Evolutionary conservation across 1,140 invertebrate species (phyloP), one percentile per base, ranked within the genome.

Genomic region (Cotesia glomerata): DNA sequence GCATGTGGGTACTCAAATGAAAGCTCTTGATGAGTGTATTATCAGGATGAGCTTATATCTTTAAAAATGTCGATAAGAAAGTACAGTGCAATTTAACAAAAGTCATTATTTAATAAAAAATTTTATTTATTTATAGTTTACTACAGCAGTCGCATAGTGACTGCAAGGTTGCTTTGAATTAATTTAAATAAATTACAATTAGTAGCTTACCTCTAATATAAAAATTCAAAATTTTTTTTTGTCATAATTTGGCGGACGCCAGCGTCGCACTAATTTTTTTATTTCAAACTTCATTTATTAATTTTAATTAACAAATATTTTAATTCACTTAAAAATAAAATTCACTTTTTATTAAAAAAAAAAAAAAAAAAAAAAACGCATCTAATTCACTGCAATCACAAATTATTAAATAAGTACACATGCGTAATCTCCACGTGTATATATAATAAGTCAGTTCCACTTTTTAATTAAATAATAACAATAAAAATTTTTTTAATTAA

Each of bases 261-360:
- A 72, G 75, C 72, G 72, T 67, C 72, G 72, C 69, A 62, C 73
- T 71, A 61, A 63, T 45, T 18, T 73, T 65, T 72, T 63, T 61
- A 63, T 58, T 58, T 59, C 68, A 73, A 70, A 51, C 75, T 70
- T 74, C 75, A 76, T 76, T 52, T 70, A 76, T 74, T 59, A 52
- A 45, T 63, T 59, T 54, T 65, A 11, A 16, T 18, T 45, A 2
- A 56, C n/a, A 52, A 52, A 52, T n/a, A n/a, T 49, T 49, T 49
- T 49, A 49, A 14, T 14, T 14, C 13, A 54, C 13, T n/a, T 54
- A 54, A 54, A 54, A 54, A 14, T n/a, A 54, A 16, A n/a, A 54
- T 14, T 14, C 52, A 54, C 52, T 58, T 58, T 5, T 58, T 5
- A 4, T 18, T 26, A 56, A 18, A 14, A 56, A 14, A 16, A 16